These are phyloP conservation scores for Drusus annulatus DNA, from an alignment of 1,140 invertebrate species.

Conservation along the genomic window DNA sequence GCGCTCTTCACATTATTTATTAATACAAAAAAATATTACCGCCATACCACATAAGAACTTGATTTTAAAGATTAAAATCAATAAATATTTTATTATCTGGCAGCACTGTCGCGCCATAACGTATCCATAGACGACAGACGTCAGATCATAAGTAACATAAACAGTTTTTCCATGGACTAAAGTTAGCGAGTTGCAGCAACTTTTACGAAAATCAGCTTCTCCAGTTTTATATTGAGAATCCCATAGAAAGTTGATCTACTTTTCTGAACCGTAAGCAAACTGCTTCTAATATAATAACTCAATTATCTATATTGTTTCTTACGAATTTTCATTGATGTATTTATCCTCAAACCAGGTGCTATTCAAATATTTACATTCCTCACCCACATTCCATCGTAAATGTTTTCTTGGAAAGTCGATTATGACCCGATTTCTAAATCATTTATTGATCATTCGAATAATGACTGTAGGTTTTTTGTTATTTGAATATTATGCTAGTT, in stretches of 20 bases:
- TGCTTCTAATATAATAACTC: not conserved
- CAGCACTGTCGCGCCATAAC: too few relatives aligned
- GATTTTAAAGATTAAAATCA: too few relatives aligned
- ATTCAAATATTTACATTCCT: conserved; percentile 2
- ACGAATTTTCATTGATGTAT: not conserved
- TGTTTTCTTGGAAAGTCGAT: not conserved
- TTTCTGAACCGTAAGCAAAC: not conserved
- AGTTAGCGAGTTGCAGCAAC: not conserved
- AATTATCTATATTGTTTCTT: not conserved
- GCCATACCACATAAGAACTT: too few relatives aligned
- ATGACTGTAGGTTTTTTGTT: not conserved
- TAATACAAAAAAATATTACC: too few relatives aligned
- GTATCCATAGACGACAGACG: not conserved
- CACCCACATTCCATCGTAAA: conserved; percentile 2
- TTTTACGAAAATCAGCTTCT: not conserved
- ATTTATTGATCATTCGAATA: conserved; percentile 5
- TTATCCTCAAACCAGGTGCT: not conserved
- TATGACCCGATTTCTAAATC: not conserved
- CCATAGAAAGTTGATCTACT: not conserved
- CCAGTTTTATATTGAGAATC: not conserved
- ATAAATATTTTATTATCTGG: too few relatives aligned
- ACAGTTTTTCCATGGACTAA: not conserved
- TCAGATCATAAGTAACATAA: not conserved
- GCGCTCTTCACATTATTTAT: too few relatives aligned
- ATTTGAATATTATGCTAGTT: not conserved